Evolutionary conservation across 2,797 vertebrate genomes (phyloP).

Genomic region (Acridotheres tristis): DNA sequence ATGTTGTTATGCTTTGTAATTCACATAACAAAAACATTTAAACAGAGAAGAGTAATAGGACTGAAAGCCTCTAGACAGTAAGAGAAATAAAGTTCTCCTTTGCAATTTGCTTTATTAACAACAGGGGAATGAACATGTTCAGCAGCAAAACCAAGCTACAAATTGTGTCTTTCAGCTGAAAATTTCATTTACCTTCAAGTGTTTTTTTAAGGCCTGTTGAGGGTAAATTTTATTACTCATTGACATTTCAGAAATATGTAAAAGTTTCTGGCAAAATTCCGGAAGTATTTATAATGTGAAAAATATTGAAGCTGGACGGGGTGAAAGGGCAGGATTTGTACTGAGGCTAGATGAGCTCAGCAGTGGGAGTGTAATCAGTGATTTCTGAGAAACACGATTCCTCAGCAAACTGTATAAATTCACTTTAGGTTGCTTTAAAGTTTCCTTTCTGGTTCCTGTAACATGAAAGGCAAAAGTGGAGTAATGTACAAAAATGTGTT

Average conservation of each 20-base stretch:
- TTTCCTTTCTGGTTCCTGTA: not conserved
- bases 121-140: not conserved
- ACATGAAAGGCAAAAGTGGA: not conserved
- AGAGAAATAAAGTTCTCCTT: not conserved
- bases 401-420: not conserved
- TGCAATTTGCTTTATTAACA: not conserved
- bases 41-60: not conserved
- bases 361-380: not conserved
- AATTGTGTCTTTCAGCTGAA: not conserved
- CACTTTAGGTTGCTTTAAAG: not conserved
- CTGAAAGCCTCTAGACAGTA: not conserved
- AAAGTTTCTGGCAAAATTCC: not conserved
- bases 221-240: not conserved
- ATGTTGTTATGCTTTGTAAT: not conserved
- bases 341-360: not conserved
- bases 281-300: not conserved
- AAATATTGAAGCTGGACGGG: not conserved
- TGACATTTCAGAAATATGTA: not conserved
- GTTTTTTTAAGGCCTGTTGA: not conserved
- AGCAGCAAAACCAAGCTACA: not conserved
- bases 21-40: not conserved
- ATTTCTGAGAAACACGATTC: not conserved
- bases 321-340: not conserved
- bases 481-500: not conserved
- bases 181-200: not conserved